Evolutionary conservation across 2,113 vertebrate species (phyloP), one percentile per base, ranked within the genome.

Genomic region (Leiothrix lutea): DNA sequence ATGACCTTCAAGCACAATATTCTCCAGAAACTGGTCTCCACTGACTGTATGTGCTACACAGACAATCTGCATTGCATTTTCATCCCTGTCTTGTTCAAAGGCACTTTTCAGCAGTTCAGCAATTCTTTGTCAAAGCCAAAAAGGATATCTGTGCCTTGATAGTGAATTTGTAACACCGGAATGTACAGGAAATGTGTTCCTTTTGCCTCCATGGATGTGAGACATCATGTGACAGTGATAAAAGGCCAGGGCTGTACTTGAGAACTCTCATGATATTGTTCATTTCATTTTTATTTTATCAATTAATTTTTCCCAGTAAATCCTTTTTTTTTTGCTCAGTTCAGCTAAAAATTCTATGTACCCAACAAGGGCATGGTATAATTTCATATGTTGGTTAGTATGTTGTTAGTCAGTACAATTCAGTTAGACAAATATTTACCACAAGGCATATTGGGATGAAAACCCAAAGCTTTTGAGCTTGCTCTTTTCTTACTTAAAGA

Each of bases 1-100:
- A 84, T 95, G 95, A 81, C 80, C 48, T 93, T 95, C 78, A 84
- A 83, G 80, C 11, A 2, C 57, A 89, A 38, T 88, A 66, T 58
- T 88, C 60, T 93, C 80, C 80, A 69, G 90, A 89, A 97, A 51
- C 29, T 0, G 0, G 12, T 83, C 93, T 90, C 73, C 44, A 13
- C 78, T 93, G 83, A 65, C 60, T 79, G 24, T 47, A 87, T 0
- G 0, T 95, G 64, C 67, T 74, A 38, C 57, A 67, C 64, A 89
- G 86, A n/a, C 48, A 48, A 35, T 60, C 75, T 81, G 66, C 23
- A 9, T 54, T 66, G 28, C 74, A 78, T 94, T 88, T 96, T 95
- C 88, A 48, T 78, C 88, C 64, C 70, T 88, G 35, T 83, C 86
- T 89, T 83, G 19, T 92, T 95, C 92, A 96, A 96, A 97, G 74